A percentile compares a stretch with the other conserved stretches of the same genome.
Evolutionary conservation across 2,888 invertebrate species (phyloP).

Genomic region (Epicampocera succincta): DNA sequence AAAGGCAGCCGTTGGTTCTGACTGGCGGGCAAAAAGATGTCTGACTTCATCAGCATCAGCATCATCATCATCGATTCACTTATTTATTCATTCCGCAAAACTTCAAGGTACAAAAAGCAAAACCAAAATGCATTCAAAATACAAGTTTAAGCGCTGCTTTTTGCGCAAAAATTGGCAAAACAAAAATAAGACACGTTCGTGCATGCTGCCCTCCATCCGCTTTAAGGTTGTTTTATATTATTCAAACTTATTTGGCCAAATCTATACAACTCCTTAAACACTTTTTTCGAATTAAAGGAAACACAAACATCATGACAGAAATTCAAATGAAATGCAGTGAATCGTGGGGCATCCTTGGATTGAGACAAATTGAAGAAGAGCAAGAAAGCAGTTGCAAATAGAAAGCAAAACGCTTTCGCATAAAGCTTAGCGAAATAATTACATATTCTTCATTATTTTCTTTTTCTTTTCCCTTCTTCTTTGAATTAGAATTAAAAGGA

Average conservation of each 20-base stretch:
- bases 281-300: conserved; percentile 1
- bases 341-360: conserved; percentile 28
- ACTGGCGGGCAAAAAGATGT: background rate
- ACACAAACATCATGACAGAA: background rate
- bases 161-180: background rate
- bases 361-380: background rate
- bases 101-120: conserved; percentile 20
- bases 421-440: too few species aligned
- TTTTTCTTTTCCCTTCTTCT: too few species aligned
- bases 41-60: background rate
- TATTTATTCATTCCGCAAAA: conserved; percentile 19
- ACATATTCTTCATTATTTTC: too few species aligned
- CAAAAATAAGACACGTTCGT: conserved; percentile 32
- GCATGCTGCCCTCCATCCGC: conserved; percentile 7
- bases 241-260: conserved; percentile 38
- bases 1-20: too few species aligned
- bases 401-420: too few species aligned
- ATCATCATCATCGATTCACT: background rate
- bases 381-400: background rate
- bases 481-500: too few species aligned
- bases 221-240: conserved; percentile 19
- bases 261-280: conserved; percentile 8
- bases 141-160: background rate
- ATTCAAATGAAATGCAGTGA: conserved; percentile 6
- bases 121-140: conserved; percentile 13